Evolutionary conservation across 2,888 invertebrate species (phyloP).

Genomic region (Anthophora plumipes): DNA sequence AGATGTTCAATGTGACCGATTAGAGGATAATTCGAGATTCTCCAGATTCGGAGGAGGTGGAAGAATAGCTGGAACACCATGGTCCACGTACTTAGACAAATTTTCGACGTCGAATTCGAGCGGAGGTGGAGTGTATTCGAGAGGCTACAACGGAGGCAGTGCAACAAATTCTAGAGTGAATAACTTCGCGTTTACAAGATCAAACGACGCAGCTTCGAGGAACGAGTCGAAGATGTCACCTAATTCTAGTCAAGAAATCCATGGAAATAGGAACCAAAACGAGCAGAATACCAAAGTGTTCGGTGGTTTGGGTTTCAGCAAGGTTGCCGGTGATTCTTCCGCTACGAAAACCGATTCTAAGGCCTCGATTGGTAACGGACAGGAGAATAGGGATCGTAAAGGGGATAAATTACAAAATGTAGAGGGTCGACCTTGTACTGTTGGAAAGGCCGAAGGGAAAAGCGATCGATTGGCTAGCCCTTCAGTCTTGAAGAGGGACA

Average conservation of each 20-base stretch:
- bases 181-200: constrained; percentile 77
- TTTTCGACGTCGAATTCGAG: constrained; percentile 73
- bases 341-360: constrained; percentile 46
- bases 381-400: constrained; percentile 47
- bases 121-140: constrained; percentile 57
- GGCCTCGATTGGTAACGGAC: constrained; percentile 32
- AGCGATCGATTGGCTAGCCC: constrained; percentile 28
- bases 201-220: constrained; percentile 70
- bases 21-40: constrained; percentile 89
- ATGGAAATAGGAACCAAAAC: constrained; percentile 49
- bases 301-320: constrained; percentile 27
- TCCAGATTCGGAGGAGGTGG: constrained; percentile 87
- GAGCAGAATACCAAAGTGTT: constrained; percentile 58
- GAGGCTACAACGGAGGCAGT: constrained; percentile 61
- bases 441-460: constrained; percentile 36
- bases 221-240: constrained; percentile 66
- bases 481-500: constrained; percentile 44
- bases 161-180: constrained; percentile 72
- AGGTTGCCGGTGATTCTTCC: constrained; percentile 28
- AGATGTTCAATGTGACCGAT: constrained; percentile 90
- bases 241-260: constrained; percentile 62
- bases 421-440: constrained; percentile 31
- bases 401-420: constrained; percentile 54
- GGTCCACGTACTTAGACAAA: constrained; percentile 87
- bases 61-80: constrained; percentile 87